These are phyloP conservation scores for Melanerpes aurifrons DNA, from an alignment of 2,113 vertebrate genomes.

Conservation along the genomic window DNA sequence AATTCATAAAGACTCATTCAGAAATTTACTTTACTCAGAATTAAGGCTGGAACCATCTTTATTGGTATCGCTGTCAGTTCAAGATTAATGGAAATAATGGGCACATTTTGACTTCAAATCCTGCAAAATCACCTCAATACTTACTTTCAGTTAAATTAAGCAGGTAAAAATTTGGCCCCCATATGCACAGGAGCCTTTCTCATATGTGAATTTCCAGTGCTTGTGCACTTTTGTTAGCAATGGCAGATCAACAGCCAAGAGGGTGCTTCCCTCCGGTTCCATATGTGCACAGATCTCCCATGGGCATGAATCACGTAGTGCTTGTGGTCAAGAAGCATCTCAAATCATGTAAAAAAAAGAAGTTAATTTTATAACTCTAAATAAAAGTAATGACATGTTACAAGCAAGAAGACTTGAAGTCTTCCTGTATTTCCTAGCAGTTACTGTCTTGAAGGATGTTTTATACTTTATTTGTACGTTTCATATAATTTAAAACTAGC, in stretches of 20 bases:
- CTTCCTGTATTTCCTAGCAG: slow-evolving; percentile 69
- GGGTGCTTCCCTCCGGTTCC: neutral
- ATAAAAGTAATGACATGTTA: slow-evolving; percentile 32
- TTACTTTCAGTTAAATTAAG: neutral
- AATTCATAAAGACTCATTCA: slow-evolving; percentile 34
- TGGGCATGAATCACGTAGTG: neutral
- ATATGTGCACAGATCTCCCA: neutral
- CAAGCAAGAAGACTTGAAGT: slow-evolving; percentile 49
- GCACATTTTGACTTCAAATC: neutral
- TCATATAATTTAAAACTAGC: slow-evolving; percentile 73
- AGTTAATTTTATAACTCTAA: slow-evolving; percentile 40
- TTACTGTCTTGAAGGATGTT: slow-evolving; percentile 68
- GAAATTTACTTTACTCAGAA: neutral
- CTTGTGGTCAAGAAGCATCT: slow-evolving; percentile 34
- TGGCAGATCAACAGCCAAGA: neutral
- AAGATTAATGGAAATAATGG: neutral
- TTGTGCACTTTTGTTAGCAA: neutral
- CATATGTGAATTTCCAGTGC: neutral
- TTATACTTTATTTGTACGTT: slow-evolving; percentile 71
- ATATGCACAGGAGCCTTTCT: neutral
- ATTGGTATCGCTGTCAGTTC: neutral
- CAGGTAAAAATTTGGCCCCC: neutral
- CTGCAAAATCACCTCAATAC: neutral
- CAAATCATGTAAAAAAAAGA: slow-evolving; percentile 3
- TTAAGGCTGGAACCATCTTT: neutral